phyloP scores from a whole-genome alignment of 2,797 vertebrate genomes.

The Sandelia bainsii region DNA sequence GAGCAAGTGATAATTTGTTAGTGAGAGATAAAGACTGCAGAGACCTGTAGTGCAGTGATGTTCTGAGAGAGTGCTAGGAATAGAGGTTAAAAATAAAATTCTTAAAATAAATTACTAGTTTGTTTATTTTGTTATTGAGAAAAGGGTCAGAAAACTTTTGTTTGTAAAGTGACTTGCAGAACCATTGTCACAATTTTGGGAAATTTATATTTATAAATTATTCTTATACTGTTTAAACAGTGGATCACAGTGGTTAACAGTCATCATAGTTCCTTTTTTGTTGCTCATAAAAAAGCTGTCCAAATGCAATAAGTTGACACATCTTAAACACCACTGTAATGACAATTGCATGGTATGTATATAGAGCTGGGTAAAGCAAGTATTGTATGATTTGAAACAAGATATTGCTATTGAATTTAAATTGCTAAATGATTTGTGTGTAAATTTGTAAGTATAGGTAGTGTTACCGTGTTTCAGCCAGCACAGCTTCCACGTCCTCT shows the following conservation, averaged over 20 bases:
- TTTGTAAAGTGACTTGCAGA: background rate
- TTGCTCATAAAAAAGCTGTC: too few species aligned
- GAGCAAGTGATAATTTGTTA: constrained; percentile 70
- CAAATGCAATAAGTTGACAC: too few species aligned
- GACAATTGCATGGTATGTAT: too few species aligned
- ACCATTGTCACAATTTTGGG: background rate
- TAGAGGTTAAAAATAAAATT: constrained; percentile 8
- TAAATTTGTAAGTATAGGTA: background rate
- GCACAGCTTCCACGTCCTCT: background rate
- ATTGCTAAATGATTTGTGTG: too few species aligned
- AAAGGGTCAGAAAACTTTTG: background rate
- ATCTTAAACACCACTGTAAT: too few species aligned
- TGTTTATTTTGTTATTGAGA: background rate
- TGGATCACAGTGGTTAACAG: too few species aligned
- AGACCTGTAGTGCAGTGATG: background rate
- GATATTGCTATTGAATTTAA: too few species aligned
- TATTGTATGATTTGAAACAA: too few species aligned
- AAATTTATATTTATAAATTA: background rate
- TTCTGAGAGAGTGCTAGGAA: background rate
- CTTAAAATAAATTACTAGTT: background rate
- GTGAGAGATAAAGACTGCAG: constrained; percentile 52
- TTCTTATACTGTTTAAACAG: too few species aligned
- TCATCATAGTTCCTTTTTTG: too few species aligned
- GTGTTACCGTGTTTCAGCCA: background rate
- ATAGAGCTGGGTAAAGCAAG: too few species aligned